Evolutionary conservation across 2,888 invertebrate genomes (phyloP).

Genomic region (Amphipoea oculea): DNA sequence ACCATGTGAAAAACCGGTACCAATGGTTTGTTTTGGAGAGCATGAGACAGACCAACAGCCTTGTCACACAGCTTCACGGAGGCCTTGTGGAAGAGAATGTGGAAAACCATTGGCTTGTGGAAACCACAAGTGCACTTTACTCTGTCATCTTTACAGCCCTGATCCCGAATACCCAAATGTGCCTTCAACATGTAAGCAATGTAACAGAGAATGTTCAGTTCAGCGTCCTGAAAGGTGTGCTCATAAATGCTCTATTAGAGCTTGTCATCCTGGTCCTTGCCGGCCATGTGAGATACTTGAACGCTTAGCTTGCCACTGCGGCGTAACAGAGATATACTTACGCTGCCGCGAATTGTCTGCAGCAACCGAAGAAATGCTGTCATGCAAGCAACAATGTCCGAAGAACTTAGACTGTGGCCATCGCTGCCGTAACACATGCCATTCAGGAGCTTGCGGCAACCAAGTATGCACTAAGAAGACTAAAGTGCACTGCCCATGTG

Average conservation of each 20-base stretch:
- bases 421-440: constrained; percentile 94
- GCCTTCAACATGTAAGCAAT: constrained; percentile 83
- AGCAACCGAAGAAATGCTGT: constrained; percentile 86
- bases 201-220: constrained; percentile 90
- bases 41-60: constrained; percentile 93
- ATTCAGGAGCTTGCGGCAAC: constrained; percentile 93
- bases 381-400: constrained; percentile 96
- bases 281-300: constrained; percentile 93
- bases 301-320: constrained; percentile 95
- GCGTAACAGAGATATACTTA: constrained; percentile 93
- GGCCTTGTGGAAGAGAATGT: constrained; percentile 95
- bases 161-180: constrained; percentile 85
- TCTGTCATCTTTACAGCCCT: constrained; percentile 92
- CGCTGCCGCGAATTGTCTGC: constrained; percentile 93
- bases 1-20: constrained; percentile 92
- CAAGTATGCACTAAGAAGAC: constrained; percentile 95
- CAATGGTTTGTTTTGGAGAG: constrained; percentile 93
- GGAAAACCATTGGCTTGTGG: constrained; percentile 93
- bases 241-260: constrained; percentile 92
- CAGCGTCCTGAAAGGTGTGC: constrained; percentile 93
- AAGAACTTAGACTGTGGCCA: constrained; percentile 97
- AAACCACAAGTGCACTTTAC: constrained; percentile 93
- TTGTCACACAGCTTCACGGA: constrained; percentile 92
- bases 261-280: constrained; percentile 94
- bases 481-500: constrained; percentile 94